phyloP scores from a whole-genome alignment of 2,113 vertebrate genomes.

The Agapornis roseicollis region DNA sequence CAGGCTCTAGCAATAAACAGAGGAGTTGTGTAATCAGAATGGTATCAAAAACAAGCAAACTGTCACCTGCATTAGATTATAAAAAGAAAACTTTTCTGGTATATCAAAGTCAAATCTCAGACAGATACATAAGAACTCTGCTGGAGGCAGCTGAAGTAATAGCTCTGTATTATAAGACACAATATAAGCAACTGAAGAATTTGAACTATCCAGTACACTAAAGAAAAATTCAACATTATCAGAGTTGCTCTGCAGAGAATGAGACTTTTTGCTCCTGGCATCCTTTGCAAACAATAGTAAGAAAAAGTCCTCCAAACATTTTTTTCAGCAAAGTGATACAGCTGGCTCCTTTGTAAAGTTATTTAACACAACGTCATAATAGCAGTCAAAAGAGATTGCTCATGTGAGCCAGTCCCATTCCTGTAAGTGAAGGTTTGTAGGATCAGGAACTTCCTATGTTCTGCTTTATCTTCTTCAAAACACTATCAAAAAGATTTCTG shows the following conservation, averaged over 20 bases:
- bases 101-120: background rate
- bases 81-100: background rate
- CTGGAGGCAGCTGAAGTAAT: background rate
- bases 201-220: background rate
- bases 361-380: background rate
- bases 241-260: background rate
- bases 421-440: background rate
- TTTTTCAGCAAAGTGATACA: background rate
- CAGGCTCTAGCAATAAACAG: background rate
- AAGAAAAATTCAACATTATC: background rate
- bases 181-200: background rate
- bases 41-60: background rate
- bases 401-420: background rate
- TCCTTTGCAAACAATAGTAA: rapidly evolving
- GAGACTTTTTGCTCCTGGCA: background rate
- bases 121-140: background rate
- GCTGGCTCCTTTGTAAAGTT: background rate
- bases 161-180: background rate
- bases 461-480: background rate
- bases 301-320: background rate
- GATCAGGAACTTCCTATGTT: background rate
- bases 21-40: background rate
- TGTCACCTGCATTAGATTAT: background rate
- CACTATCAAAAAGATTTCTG: background rate
- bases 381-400: background rate